Percentiles rank a stretch among this genome's conserved stretches.
Evolutionary conservation across 2,888 invertebrate genomes (phyloP).

Genomic region (Morinoia aosen): DNA sequence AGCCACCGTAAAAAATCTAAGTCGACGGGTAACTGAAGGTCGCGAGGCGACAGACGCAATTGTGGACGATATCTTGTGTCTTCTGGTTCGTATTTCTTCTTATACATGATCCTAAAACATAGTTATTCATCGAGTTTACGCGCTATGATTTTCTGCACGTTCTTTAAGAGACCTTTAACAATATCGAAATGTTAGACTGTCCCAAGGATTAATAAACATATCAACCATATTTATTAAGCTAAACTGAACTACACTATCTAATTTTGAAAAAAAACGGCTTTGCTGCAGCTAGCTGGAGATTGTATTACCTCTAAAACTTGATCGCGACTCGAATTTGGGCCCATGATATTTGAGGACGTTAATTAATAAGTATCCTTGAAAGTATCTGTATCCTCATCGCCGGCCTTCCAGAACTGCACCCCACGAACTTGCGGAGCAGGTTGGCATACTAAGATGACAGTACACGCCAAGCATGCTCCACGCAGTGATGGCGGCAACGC

Average conservation of each 20-base stretch:
- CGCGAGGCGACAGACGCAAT: not conserved
- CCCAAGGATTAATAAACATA: too few relatives aligned
- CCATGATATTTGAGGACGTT: not conserved
- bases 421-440: not conserved
- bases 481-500: not conserved
- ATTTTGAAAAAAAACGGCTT: not conserved
- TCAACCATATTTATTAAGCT: too few relatives aligned
- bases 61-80: not conserved
- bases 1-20: not conserved
- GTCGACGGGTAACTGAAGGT: not conserved
- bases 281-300: not conserved
- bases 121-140: not conserved
- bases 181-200: not conserved
- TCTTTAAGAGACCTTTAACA: not conserved
- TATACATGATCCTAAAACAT: not conserved
- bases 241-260: too few relatives aligned
- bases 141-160: not conserved
- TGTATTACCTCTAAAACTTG: not conserved
- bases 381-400: not conserved
- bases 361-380: not conserved
- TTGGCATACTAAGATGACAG: not conserved
- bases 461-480: not conserved
- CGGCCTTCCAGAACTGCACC: not conserved
- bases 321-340: not conserved
- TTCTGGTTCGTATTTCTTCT: not conserved